Conservation (phyloP, 2,113 vertebrate species). For the Chlamydotis undulata region DNA sequence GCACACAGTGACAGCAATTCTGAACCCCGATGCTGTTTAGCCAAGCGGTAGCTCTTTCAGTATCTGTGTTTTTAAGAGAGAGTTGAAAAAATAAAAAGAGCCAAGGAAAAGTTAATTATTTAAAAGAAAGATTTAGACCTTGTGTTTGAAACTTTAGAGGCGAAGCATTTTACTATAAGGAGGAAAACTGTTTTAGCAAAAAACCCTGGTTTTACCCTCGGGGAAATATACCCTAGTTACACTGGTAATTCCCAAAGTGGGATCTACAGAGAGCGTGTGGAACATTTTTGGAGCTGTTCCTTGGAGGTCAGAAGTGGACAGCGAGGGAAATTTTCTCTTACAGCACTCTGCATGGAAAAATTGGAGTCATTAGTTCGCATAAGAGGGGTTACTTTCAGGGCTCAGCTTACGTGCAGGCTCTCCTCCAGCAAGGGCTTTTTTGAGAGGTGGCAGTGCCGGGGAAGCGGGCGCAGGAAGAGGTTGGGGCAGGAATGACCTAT, state of each 20-base stretch:
- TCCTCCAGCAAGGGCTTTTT: neutral
- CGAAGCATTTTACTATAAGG: neutral
- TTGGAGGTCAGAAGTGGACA: neutral
- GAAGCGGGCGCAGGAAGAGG: neutral
- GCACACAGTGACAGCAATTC: neutral
- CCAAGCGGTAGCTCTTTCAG: neutral
- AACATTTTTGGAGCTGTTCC: neutral
- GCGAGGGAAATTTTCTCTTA: neutral
- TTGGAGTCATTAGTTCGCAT: neutral
- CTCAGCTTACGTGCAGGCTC: neutral
- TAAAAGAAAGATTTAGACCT: neutral
- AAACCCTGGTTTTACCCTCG: neutral
- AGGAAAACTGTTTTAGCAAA: neutral
- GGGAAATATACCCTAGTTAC: neutral
- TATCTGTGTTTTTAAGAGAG: neutral
- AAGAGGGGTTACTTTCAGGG: neutral
- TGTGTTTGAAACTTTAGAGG: neutral
- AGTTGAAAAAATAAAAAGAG: neutral
- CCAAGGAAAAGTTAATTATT: neutral
- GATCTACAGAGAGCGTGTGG: neutral
- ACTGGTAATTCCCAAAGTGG: neutral
- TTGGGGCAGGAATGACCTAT: neutral
- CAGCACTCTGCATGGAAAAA: neutral
- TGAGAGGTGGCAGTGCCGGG: neutral
- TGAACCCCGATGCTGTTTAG: neutral